These are phyloP conservation scores for Glossophaga mutica DNA, from an alignment of 2,797 vertebrate genomes.

Conservation along the genomic window DNA sequence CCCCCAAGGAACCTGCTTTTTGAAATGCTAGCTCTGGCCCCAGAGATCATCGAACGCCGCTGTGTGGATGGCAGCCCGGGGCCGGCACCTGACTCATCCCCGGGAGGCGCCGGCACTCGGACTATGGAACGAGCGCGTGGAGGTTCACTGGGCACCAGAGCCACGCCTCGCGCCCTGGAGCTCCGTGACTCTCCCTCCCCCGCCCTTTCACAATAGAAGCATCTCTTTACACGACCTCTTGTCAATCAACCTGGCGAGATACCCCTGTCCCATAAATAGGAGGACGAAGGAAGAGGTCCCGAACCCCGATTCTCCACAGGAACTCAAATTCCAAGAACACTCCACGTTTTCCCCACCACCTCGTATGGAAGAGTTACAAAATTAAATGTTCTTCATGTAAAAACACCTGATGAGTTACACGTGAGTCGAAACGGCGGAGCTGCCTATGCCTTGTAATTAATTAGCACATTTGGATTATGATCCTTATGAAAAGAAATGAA, in stretches of 20 bases:
- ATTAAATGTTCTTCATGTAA: not conserved
- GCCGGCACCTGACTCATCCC: too few relatives aligned
- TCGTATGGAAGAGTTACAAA: not conserved
- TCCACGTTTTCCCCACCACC: not conserved
- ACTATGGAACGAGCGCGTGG: not conserved
- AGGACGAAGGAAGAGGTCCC: not conserved
- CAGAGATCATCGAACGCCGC: not conserved
- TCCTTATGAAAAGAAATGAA: not conserved
- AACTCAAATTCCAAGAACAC: not conserved
- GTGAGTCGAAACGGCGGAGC: not conserved
- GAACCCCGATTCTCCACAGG: not conserved
- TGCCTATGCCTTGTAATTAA: not conserved
- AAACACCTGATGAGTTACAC: not conserved
- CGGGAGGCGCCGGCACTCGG: not conserved
- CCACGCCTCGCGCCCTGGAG: not conserved
- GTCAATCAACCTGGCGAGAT: not conserved
- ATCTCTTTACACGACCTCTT: not conserved
- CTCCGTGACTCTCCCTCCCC: not conserved
- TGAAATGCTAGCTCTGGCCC: not conserved
- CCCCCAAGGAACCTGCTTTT: not conserved
- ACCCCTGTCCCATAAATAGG: not conserved
- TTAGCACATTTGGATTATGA: not conserved
- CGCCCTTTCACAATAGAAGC: not conserved
- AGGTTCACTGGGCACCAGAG: not conserved
- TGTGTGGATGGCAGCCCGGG: not conserved